Evolutionary conservation across 2,113 vertebrate genomes (phyloP).

Genomic region (Corythornis vintsioides): DNA sequence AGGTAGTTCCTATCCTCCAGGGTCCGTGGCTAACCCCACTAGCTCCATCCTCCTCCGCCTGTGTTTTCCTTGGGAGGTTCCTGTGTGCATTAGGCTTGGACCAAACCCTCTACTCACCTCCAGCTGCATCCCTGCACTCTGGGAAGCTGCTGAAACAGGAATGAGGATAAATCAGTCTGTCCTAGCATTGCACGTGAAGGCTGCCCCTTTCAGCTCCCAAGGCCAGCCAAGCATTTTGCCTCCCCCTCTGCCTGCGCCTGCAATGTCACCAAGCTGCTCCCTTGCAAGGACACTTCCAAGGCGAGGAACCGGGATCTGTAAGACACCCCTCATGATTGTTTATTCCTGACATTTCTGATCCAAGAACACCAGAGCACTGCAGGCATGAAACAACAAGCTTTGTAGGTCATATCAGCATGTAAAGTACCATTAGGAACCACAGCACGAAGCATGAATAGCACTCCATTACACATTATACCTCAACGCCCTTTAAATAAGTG

Average conservation of each 20-base stretch:
- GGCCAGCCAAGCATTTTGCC: accelerated
- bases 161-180: not conserved
- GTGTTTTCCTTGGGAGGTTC: not conserved
- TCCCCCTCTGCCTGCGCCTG: not conserved
- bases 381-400: constrained; percentile 37
- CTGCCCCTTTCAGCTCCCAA: accelerated
- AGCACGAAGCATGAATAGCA: not conserved
- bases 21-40: not conserved
- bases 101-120: not conserved
- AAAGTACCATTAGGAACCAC: constrained; percentile 33
- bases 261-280: not conserved
- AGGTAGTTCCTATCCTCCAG: not conserved
- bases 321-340: not conserved
- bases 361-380: constrained; percentile 27
- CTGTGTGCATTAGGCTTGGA: accelerated
- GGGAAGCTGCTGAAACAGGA: not conserved
- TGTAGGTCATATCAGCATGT: not conserved
- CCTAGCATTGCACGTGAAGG: accelerated
- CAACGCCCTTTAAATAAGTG: constrained; percentile 33
- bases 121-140: not conserved
- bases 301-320: not conserved
- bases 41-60: not conserved
- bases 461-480: constrained; percentile 29
- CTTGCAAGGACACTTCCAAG: constrained; percentile 34
- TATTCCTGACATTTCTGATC: constrained; percentile 43